These are phyloP conservation scores for Callipepla squamata DNA, from an alignment of 2,113 vertebrate species.

Conservation along the genomic window DNA sequence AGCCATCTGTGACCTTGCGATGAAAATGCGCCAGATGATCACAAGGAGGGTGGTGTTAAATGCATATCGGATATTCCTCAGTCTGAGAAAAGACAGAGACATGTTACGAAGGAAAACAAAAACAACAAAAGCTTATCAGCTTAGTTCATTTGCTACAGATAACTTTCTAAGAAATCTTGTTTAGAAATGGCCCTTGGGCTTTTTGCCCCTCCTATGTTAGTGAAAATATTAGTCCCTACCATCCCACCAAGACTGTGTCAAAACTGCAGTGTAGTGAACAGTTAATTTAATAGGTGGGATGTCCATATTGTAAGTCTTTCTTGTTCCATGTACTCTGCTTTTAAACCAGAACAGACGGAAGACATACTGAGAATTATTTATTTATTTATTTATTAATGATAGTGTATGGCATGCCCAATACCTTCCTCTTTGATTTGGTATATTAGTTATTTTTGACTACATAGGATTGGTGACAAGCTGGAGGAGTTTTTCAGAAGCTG, in stretches of 20 bases:
- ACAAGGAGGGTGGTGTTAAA: slow-evolving; percentile 91
- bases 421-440: not conserved
- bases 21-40: slow-evolving; percentile 94
- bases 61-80: slow-evolving; percentile 91
- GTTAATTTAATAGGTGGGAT: not conserved
- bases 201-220: not conserved
- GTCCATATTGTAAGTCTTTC: not conserved
- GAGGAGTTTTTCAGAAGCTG: not conserved
- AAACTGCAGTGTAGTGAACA: not conserved
- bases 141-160: not conserved
- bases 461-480: not conserved
- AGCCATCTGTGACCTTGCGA: slow-evolving; percentile 94
- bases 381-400: not conserved
- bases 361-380: not conserved
- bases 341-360: not conserved
- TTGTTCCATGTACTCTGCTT: not conserved
- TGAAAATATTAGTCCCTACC: not conserved
- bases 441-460: not conserved
- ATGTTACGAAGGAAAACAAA: not conserved
- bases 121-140: not conserved
- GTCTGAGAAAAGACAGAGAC: slow-evolving; percentile 75
- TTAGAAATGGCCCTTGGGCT: not conserved
- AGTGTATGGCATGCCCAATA: not conserved
- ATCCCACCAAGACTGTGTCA: not conserved
- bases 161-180: not conserved